Conservation (phyloP, 2,797 vertebrate species). For the Helarctos malayanus region DNA sequence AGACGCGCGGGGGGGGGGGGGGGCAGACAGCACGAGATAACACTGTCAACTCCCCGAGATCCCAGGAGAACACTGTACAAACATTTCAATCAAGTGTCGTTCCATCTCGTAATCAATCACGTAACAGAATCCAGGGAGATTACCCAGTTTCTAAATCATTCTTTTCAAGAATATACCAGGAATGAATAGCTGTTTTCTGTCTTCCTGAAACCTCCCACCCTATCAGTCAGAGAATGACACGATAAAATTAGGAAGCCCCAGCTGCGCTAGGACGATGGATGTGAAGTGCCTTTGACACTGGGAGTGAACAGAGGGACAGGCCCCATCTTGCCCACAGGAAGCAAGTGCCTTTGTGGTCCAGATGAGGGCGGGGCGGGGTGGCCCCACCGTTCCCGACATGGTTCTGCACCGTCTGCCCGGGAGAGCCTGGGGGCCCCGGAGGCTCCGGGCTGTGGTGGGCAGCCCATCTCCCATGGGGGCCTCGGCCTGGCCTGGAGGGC, state of each 20-base stretch:
- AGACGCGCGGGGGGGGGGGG: accelerated
- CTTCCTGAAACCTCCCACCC: conserved; percentile 25
- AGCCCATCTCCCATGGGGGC: neutral
- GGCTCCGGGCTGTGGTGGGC: neutral
- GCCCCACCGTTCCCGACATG: accelerated
- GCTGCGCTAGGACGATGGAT: accelerated
- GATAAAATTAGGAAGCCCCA: neutral
- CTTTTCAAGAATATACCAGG: neutral
- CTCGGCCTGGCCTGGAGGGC: neutral
- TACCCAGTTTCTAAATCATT: neutral
- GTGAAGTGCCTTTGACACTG: neutral
- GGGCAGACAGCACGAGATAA: accelerated
- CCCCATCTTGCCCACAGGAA: neutral
- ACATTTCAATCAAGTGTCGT: conserved; percentile 4
- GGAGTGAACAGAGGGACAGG: neutral
- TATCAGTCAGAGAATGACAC: neutral
- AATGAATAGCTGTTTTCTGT: neutral
- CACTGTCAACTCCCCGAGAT: neutral
- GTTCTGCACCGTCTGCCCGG: no score
- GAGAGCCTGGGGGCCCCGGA: no score
- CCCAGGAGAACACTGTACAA: neutral
- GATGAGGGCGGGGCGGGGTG: accelerated
- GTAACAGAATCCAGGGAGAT: neutral
- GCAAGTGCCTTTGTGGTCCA: neutral
- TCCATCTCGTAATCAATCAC: accelerated